Evolutionary conservation across 2,113 vertebrate genomes (phyloP).

Genomic region (Tupaia tana): DNA sequence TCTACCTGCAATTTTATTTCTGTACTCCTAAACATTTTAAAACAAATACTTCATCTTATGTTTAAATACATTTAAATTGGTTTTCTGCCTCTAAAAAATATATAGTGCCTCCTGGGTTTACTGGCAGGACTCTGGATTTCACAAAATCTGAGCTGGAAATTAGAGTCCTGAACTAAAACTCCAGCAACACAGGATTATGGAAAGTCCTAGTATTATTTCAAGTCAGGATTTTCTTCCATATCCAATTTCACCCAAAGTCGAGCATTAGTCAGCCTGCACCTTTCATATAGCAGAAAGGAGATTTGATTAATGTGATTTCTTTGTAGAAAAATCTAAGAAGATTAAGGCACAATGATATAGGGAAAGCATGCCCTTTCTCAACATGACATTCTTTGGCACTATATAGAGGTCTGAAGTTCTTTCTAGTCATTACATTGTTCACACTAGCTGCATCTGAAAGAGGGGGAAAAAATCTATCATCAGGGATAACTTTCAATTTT

Average conservation of each 20-base stretch:
- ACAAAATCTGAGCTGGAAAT: constrained; percentile 68
- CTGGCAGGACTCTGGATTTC: constrained; percentile 1
- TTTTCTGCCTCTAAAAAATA: not conserved
- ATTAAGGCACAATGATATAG: constrained; percentile 86
- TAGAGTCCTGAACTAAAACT: constrained; percentile 73
- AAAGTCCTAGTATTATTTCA: constrained; percentile 87
- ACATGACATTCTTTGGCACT: constrained; percentile 81
- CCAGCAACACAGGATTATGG: constrained; percentile 82
- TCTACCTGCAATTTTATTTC: too few species aligned
- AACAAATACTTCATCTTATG: constrained; percentile 34
- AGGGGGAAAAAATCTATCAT: constrained; percentile 76
- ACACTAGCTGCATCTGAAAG: constrained; percentile 79
- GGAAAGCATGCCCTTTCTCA: constrained; percentile 84
- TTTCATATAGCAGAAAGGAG: constrained; percentile 87
- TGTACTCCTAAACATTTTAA: constrained; percentile 46
- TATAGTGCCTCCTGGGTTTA: not conserved
- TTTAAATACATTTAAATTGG: not conserved
- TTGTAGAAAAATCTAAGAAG: constrained; percentile 88
- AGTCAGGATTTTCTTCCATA: constrained; percentile 84
- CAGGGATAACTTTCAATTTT: constrained; percentile 77
- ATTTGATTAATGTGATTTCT: constrained; percentile 90
- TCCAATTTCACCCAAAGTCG: constrained; percentile 86
- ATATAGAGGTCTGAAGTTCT: constrained; percentile 75
- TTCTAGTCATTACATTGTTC: constrained; percentile 83
- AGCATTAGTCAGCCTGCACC: constrained; percentile 86